A percentile compares a stretch with the other conserved stretches of the same genome.
phyloP scores from a whole-genome alignment of 35 echinoderm and acorn worm genomes.

The Patiria miniata region DNA sequence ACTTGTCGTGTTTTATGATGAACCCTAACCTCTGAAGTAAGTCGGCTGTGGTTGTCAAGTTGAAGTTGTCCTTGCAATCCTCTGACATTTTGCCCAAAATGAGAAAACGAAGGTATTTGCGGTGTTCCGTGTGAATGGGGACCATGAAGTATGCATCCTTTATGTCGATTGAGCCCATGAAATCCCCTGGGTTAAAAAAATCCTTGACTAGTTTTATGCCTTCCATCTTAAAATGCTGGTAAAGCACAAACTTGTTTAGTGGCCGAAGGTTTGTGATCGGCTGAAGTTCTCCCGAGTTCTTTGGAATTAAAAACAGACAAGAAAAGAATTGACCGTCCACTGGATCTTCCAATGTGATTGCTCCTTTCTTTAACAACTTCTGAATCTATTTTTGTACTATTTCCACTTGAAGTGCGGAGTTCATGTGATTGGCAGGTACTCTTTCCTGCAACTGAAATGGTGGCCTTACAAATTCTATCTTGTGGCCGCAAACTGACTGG shows the following conservation, averaged over 20 bases:
- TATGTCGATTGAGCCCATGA: constrained; percentile 25
- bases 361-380: constrained; percentile 1
- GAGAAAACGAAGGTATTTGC: constrained; percentile 26
- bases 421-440: not conserved
- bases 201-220: not conserved
- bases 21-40: not conserved
- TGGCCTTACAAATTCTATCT: not conserved
- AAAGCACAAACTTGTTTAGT: constrained; percentile 27
- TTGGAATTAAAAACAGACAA: constrained; percentile 4
- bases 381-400: not conserved
- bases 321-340: not conserved
- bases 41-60: not conserved
- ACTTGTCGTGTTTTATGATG: not conserved
- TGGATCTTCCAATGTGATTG: not conserved
- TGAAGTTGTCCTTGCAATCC: not conserved
- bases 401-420: not conserved
- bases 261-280: not conserved
- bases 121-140: not conserved
- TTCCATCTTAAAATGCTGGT: constrained; percentile 56
- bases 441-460: not conserved
- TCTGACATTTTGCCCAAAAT: not conserved
- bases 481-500: constrained; percentile 15
- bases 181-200: constrained; percentile 11
- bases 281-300: not conserved
- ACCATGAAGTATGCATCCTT: constrained; percentile 38